These are phyloP conservation scores for Mimumesa dahlbomi DNA, from an alignment of 2,888 invertebrate species.

Conservation along the genomic window DNA sequence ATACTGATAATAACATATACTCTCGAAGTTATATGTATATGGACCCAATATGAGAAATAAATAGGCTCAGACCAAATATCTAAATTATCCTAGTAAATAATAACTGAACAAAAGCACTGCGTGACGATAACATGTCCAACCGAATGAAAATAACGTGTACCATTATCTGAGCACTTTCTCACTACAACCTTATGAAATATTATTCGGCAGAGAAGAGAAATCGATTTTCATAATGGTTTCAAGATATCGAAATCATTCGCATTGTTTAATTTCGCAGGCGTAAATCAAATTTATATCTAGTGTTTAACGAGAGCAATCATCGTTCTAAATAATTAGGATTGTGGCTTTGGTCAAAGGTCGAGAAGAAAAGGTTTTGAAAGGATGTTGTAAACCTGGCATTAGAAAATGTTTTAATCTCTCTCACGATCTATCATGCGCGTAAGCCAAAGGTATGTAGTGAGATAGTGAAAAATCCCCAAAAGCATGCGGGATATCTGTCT, in stretches of 20 bases:
- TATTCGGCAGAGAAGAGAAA: too few species aligned
- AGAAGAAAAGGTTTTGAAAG: conserved; percentile 16
- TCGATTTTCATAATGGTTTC: too few species aligned
- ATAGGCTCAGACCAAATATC: conserved; percentile 50
- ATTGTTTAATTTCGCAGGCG: too few species aligned
- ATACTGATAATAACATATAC: too few species aligned
- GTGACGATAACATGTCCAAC: too few species aligned
- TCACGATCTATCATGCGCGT: conserved; percentile 75
- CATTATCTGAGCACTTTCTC: conserved; percentile 66
- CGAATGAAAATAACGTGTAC: conserved; percentile 2
- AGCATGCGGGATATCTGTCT: conserved; percentile 76
- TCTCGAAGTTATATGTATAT: too few species aligned
- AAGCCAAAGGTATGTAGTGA: conserved; percentile 77
- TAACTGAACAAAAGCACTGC: too few species aligned
- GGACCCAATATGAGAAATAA: conserved; percentile 13
- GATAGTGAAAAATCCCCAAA: conserved; percentile 76
- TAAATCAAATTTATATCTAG: too few species aligned
- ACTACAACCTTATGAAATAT: conserved; percentile 67
- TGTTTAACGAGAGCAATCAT: too few species aligned
- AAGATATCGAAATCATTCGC: too few species aligned
- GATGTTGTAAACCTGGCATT: conserved; percentile 11
- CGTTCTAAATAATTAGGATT: not conserved
- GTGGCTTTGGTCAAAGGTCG: not conserved
- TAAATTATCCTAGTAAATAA: conserved; percentile 16
- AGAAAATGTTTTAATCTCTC: conserved; percentile 21